These are phyloP conservation scores for Agonum fuliginosum DNA, from an alignment of 2,888 invertebrate species.

Conservation along the genomic window DNA sequence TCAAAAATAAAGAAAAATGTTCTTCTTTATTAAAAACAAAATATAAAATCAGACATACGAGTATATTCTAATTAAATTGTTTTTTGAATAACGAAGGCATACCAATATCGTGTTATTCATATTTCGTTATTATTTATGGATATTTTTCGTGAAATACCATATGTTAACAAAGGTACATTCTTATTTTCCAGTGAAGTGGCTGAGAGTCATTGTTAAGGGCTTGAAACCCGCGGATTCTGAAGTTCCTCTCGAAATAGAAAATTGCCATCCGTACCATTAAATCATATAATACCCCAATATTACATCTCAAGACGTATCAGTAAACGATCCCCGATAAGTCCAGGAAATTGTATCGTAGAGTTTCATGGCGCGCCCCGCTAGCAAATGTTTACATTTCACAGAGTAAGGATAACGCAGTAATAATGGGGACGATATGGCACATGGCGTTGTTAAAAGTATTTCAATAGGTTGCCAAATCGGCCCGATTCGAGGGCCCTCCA, in stretches of 20 bases:
- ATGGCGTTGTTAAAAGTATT: conserved; percentile 55
- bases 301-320: conserved; percentile 47
- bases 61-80: too few relatives aligned
- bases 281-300: conserved; percentile 58
- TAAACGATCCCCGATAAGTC: conserved; percentile 56
- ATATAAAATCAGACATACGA: too few relatives aligned
- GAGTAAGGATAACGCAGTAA: conserved; percentile 52
- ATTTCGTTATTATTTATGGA: too few relatives aligned
- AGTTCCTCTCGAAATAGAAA: conserved; percentile 14
- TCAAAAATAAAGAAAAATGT: too few relatives aligned
- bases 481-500: conserved; percentile 38
- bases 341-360: conserved; percentile 57
- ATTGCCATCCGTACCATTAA: conserved; percentile 55
- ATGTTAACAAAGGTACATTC: too few relatives aligned
- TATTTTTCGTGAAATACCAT: too few relatives aligned
- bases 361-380: conserved; percentile 21
- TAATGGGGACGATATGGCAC: conserved; percentile 45
- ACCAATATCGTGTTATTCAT: too few relatives aligned
- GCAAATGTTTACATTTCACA: conserved; percentile 54
- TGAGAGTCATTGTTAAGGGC: not conserved
- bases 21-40: too few relatives aligned
- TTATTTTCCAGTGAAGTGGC: not conserved
- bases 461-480: conserved; percentile 51
- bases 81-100: too few relatives aligned
- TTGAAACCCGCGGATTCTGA: not conserved